Percentiles rank a stretch among this genome's conserved stretches.
Evolutionary conservation across 2,888 invertebrate genomes (phyloP).

Genomic region (Osedax frankpressi): DNA sequence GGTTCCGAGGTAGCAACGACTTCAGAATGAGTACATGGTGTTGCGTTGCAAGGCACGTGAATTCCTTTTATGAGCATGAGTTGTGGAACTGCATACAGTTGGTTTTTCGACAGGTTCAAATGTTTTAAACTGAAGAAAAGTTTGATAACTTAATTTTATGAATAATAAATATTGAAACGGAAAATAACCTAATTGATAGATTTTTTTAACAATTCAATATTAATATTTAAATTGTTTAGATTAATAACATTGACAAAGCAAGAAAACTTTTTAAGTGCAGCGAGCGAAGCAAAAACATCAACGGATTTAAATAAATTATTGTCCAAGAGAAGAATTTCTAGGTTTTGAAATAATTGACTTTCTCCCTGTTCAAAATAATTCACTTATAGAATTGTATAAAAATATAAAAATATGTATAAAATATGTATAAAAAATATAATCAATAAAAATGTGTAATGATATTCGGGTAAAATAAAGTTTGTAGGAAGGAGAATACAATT

Average conservation of each 20-base stretch:
- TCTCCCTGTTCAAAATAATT: neutral
- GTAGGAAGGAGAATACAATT: too few relatives aligned
- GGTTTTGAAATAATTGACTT: constrained; percentile 30
- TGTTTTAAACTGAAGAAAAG: constrained; percentile 34
- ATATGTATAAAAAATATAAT: too few relatives aligned
- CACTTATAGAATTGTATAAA: too few relatives aligned
- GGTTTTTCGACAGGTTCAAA: constrained; percentile 40
- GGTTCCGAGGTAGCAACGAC: too few relatives aligned
- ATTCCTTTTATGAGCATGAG: constrained; percentile 37
- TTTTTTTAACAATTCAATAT: neutral
- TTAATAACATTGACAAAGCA: too few relatives aligned
- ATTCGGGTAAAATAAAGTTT: too few relatives aligned
- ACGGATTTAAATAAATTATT: constrained; percentile 40
- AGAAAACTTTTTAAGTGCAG: constrained; percentile 36
- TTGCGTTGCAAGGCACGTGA: constrained; percentile 30
- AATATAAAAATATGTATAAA: too few relatives aligned
- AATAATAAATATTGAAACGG: neutral
- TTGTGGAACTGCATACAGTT: constrained; percentile 39
- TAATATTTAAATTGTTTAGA: too few relatives aligned
- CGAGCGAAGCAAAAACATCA: constrained; percentile 39
- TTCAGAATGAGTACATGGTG: too few relatives aligned
- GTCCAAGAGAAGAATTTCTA: constrained; percentile 42
- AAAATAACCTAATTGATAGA: neutral
- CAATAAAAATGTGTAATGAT: too few relatives aligned
- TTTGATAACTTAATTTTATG: neutral